Conservation (phyloP, 1,140 invertebrate genomes). For the Paralvinella palmiformis region DNA sequence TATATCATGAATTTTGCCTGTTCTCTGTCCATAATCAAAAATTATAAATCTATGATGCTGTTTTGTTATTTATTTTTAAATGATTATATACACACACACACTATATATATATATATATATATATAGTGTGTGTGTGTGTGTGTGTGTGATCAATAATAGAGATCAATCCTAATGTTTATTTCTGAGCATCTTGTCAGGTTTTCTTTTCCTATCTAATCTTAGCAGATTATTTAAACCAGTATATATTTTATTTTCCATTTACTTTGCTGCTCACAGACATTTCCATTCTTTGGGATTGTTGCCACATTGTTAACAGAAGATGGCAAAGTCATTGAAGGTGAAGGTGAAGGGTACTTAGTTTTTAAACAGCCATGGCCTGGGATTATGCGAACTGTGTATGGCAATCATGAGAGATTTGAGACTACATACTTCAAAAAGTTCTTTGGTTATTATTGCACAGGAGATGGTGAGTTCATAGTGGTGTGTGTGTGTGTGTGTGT, state of each 20-base stretch:
- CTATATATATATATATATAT: no score
- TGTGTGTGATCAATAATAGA: no score
- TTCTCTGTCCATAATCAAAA: no score
- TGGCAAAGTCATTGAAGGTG: conserved; percentile 77
- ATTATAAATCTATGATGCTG: no score
- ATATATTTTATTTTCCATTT: conserved; percentile 11
- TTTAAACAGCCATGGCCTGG: conserved; percentile 52
- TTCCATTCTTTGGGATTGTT: conserved; percentile 94
- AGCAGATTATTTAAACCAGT: no score
- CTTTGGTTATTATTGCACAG: conserved; percentile 51
- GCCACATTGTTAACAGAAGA: conserved; percentile 82
- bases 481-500: background rate
- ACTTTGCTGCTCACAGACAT: conserved; percentile 61
- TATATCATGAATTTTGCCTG: no score
- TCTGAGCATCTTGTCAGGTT: no score
- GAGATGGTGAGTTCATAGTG: conserved; percentile 46
- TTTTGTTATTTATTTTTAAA: no score
- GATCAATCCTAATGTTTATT: no score
- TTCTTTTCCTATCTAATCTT: no score
- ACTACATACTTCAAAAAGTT: conserved; percentile 51
- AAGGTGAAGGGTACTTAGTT: conserved; percentile 85
- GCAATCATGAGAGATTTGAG: conserved; percentile 50
- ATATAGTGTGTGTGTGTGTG: no score
- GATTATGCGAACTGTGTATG: conserved; percentile 52
- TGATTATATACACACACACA: no score